Base-by-base conservation (phyloP, 2,888 invertebrate species). In the Matsumyia berberina region DNA sequence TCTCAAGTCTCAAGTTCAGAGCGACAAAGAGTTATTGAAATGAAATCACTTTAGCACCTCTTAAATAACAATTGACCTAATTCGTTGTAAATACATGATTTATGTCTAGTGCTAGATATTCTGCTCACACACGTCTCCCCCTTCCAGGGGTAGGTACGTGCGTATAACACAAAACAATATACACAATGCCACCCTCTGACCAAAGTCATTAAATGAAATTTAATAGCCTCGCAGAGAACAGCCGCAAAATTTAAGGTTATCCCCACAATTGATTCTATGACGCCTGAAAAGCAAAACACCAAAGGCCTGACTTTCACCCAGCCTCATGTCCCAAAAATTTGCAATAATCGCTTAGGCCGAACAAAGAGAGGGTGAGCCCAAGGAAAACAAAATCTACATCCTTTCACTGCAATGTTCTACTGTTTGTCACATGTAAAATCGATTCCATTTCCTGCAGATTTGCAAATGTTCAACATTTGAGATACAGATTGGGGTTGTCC, bases 371-470 rank as follows among this genome's bases (percentile, higher is more conserved):
- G 46, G 29, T 39, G 12, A 4, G 35, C 6, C 15, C 15, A 33
- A 35, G 53, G 19, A 42, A 76, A 76, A 66, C 67, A 79, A 72
- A 73, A 49, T 69, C 49, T 46, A 42, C 55, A 73, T 60, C 67
- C 51, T 42, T 60, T 60, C 67, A 53, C 66, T 46, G 37, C 15
- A 29, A 31, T 46, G 57, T 69, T 57, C 58, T 33, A 70, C 69
- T 69, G 83, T 73, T 73, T 79, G 83, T 83, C 83, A 73, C 83
- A 79, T 83, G 79, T 79, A 79, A 74, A 83, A 79, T 83, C 83
- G 83, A 83, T 83, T 83, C 69, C 57, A 67, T 74, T 73, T 83
- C 62, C 83, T 83, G 62, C 73, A 79, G 79, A 83, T 83, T 83
- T 79, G 73, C 62, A 74, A 83, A 83, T 83, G 83, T 83, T 79